phyloP scores from a whole-genome alignment of 2,888 invertebrate species.

The Polyommatus icarus region DNA sequence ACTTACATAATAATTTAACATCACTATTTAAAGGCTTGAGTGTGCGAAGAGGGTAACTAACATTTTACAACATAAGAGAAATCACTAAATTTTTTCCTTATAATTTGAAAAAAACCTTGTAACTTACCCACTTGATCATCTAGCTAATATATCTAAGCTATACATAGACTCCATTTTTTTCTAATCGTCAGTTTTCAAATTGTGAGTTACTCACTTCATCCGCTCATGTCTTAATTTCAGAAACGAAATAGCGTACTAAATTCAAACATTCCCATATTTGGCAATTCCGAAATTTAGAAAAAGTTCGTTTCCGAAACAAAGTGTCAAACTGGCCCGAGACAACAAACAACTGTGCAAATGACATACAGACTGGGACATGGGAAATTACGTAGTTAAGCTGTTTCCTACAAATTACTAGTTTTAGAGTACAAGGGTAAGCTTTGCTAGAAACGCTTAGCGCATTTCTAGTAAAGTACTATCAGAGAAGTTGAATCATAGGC shows the following conservation, averaged over 20 bases:
- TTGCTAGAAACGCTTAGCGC: neutral
- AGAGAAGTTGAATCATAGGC: too few relatives aligned
- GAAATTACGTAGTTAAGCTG: neutral
- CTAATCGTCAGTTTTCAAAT: too few relatives aligned
- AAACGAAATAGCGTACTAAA: neutral
- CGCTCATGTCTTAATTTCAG: neutral
- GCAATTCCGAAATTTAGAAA: slow-evolving; percentile 17
- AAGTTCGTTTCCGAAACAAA: slow-evolving; percentile 2
- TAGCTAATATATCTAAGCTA: too few relatives aligned
- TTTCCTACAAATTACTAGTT: neutral
- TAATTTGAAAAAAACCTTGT: too few relatives aligned
- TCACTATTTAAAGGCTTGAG: too few relatives aligned
- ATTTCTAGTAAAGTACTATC: neutral
- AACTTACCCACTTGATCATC: too few relatives aligned
- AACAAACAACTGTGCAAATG: slow-evolving; percentile 24
- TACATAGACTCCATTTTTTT: too few relatives aligned
- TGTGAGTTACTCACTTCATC: too few relatives aligned
- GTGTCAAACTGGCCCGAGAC: slow-evolving; percentile 13
- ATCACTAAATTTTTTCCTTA: too few relatives aligned
- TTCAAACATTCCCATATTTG: neutral
- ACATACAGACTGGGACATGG: neutral
- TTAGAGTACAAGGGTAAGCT: neutral
- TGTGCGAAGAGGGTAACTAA: too few relatives aligned
- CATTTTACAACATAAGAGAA: too few relatives aligned
- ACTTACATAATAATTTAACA: too few relatives aligned